These are phyloP conservation scores for Peromyscus attwateri DNA, from an alignment of 2,797 vertebrate species.

Conservation along the genomic window DNA sequence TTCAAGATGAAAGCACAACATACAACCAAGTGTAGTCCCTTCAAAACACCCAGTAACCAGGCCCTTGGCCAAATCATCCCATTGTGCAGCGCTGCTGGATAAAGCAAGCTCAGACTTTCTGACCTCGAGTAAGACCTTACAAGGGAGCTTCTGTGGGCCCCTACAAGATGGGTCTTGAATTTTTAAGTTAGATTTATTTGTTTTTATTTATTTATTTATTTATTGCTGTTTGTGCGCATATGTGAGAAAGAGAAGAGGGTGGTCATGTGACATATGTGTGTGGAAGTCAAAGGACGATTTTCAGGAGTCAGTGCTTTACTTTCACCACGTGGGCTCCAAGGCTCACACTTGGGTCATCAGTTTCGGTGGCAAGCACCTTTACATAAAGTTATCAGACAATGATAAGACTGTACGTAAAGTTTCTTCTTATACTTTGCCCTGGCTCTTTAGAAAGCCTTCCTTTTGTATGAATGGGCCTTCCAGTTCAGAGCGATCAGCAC, in stretches of 20 bases:
- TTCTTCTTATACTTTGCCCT: constrained; percentile 20
- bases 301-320: too few species aligned
- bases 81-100: too few species aligned
- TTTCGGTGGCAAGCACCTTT: neutral
- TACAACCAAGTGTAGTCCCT: too few species aligned
- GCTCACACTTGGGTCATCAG: neutral
- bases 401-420: constrained; percentile 23
- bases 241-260: neutral
- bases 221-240: neutral
- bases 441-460: constrained; percentile 5
- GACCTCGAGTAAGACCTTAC: too few species aligned
- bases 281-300: neutral
- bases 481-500: constrained; percentile 54
- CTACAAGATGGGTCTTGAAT: neutral
- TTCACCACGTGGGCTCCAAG: neutral
- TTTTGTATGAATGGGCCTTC: constrained; percentile 33
- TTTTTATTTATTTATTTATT: neutral
- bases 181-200: neutral
- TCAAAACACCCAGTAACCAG: too few species aligned
- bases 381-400: neutral
- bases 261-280: neutral
- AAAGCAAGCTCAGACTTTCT: too few species aligned
- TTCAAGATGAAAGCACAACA: too few species aligned
- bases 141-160: too few species aligned
- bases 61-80: too few species aligned